A percentile compares a stretch with the other conserved stretches of the same genome.
Conservation (phyloP, 2,113 vertebrate species). For the Pantherophis guttatus region DNA sequence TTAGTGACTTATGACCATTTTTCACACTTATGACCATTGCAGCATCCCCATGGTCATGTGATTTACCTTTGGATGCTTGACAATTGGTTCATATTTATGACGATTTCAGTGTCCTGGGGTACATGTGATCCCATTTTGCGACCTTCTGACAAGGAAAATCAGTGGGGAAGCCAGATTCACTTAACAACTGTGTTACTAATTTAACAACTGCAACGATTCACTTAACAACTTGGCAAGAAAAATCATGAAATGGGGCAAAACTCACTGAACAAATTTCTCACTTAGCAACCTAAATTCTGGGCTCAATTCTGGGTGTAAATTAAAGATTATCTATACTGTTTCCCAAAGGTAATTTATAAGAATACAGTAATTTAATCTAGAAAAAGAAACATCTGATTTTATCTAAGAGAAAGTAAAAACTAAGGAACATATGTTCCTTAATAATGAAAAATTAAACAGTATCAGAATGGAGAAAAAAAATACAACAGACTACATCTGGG, state of each 20-base stretch:
- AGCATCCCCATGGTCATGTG: not conserved
- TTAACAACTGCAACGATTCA: not conserved
- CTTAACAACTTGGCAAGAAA: not conserved
- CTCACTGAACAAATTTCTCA: not conserved
- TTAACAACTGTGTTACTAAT: not conserved
- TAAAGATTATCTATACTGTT: no score
- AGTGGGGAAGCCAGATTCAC: not conserved
- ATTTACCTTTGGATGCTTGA: not conserved
- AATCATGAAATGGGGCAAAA: not conserved
- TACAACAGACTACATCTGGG: not conserved
- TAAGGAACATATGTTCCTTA: not conserved
- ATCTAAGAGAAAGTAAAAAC: not conserved
- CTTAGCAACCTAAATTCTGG: not conserved
- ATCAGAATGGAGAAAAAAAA: not conserved
- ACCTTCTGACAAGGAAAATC: not conserved
- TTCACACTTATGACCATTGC: not conserved
- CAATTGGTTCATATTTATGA: not conserved
- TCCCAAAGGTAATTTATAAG: no score
- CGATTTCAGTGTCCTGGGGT: not conserved
- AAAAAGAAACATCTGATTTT: not conserved
- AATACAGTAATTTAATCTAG: no score
- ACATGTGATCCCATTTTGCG: not conserved
- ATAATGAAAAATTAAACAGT: not conserved
- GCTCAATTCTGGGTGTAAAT: not conserved
- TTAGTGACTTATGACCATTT: not conserved